Base-by-base conservation (phyloP, 2,113 vertebrate genomes). In the Lepisosteus osseus region DNA sequence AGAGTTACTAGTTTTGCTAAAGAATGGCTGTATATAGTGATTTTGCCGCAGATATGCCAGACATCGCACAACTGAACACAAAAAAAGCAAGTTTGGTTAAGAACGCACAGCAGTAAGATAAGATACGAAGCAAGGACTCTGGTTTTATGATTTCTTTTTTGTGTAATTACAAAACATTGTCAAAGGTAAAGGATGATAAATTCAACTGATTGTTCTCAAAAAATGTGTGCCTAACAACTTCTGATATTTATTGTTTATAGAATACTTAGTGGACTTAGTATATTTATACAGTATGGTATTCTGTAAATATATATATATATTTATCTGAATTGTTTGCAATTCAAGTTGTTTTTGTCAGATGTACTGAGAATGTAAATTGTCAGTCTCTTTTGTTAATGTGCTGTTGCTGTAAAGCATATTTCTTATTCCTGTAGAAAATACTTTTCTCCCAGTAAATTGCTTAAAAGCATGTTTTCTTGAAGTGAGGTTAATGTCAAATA, bases 211-310 rank as follows among this genome's bases (percentile, higher is more conserved):
- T 76, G 76, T 87, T 77, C 51, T 67, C 62, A 54, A 67, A 65
- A 75, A 75, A 82, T 85, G 73, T 91, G 95, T 95, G 94, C 95
- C 93, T 95, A 92, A 88, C 92, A 86, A 79, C 79, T 88, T 92
- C 91, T 90, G 80, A 90, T 95, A 94, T 95, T 94, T 95, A 92
- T 97, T 95, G 90, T 92, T 86, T 81, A 93, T 94, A 94, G 86
- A 92, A 86, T 87, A 87, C 86, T 89, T 76, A 88, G 88, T 88
- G 90, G 80, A 90, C 72, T 88, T 86, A 93, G 93, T 94, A 95
- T 93, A 96, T 96, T 95, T 97, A 91, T 93, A n/a, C n/a, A n/a
- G n/a, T n/a, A 93, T 86, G 85, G 92, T 96, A 92, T 95, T 95
- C 93, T 97, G 94, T 96, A 97, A 90, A 97, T 96, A 95, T 86